Evolutionary conservation across 2,113 vertebrate species (phyloP), one percentile per base, ranked within the genome.

Genomic region (Eulemur macaco): DNA sequence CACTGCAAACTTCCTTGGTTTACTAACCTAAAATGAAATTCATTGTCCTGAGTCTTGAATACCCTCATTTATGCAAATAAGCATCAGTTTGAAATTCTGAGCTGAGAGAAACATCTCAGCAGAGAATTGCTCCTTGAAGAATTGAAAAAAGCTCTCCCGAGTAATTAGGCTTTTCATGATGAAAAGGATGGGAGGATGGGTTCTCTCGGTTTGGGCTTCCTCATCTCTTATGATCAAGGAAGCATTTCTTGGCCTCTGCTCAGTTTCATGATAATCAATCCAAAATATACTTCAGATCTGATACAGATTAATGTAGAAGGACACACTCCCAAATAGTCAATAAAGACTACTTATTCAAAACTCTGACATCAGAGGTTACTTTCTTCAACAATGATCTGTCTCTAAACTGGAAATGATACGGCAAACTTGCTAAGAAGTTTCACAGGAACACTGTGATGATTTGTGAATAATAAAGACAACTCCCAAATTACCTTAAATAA

Each of bases 301-400:
- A 60, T 56, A 39, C 9, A 8, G 27, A 58, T 21, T 71, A 56
- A 39, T n/a, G 37, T 10, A 77, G 4, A 81, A 5, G 52, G 45
- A 89, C 10, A 18, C n/a, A 14, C 14, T 27, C 63, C 47, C 42
- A 31, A 45, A 25, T 45, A 45, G 39, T 74, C 71, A 94, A 87
- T 68, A 92, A 71, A 92, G 34, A 74, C 56, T 42, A 47, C 20
- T 60, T 87, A 87, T 78, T 88, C 66, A 63, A 91, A 94, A 85
- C 52, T 45, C 94, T 94, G n/a, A 39, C 76, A 84, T 76, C 52
- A 86, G 39, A 87, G 31, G 18, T 39, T 25, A 81, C 69, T 56
- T 68, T 77, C 86, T 81, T 93, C 78, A n/a, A 27, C 6, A 39
- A 80, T 15, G 31, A 90, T 10, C 52, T 20, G 9, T 64, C 8